Base-by-base conservation (phyloP, 2,797 vertebrate species). In the Argyrosomus regius region DNA sequence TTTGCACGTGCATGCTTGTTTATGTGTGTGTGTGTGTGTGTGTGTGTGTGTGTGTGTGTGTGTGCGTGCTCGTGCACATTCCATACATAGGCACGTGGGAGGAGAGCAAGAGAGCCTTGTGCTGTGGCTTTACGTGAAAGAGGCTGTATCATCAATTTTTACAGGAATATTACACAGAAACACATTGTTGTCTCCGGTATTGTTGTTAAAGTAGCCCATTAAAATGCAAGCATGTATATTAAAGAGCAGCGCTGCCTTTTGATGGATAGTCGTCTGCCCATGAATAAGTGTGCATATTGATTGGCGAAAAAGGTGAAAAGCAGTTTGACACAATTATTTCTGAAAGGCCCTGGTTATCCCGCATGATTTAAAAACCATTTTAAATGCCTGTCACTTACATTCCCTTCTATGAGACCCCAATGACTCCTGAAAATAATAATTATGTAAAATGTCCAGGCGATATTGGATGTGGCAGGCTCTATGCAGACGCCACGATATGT, bases 181-280 rank as follows among this genome's bases (percentile, higher is more conserved):
- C 88, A 86, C 91, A 95, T 95, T 95, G 94, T 95, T 94, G 92
- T 94, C 90, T 77, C 65, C 64, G 31, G 89, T 88, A 95, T 95
- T 96, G 94, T 95, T 95, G 91, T 89, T 90, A 95, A 95, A 95
- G 92, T 93, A 95, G 92, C 87, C 94, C 93, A 95, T 94, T 94
- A 96, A 95, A 96, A 96, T 95, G 95, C 95, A 94, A 93, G 93
- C 92, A 95, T 94, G 93, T 95, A 96, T 95, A 96, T 96, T 95
- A 96, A 96, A 96, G 94, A 94, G 93, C 93, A 95, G 88, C 75
- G 67, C 82, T 70, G 88, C 90, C 88, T 92, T 94, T 93, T 95
- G 94, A 95, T 93, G 92, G 93, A 94, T 93, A 73, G 92, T 90
- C 91, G 81, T 92, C 88, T 64, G 87, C 91, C 94, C 86, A 87